Conservation (phyloP, 2,888 invertebrate genomes). For the Notodonta ziczac region DNA sequence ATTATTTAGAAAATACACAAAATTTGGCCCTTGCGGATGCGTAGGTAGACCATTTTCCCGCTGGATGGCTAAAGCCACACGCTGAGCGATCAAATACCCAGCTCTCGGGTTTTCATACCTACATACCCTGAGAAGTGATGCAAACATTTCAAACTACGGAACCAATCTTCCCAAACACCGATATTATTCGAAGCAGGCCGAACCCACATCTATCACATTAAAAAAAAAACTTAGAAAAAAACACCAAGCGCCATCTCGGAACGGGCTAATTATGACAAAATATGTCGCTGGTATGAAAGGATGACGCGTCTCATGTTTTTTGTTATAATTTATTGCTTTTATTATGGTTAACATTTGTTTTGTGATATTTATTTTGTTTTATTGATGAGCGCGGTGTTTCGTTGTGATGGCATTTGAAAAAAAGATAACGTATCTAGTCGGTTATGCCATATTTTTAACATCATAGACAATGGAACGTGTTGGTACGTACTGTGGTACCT, state of each 20-base stretch:
- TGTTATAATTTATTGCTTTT: conserved; percentile 10
- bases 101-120: no score
- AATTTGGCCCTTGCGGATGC: no score
- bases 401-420: neutral
- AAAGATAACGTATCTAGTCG: no score
- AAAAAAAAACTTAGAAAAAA: conserved; percentile 3
- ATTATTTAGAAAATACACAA: no score
- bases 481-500: no score
- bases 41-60: no score
- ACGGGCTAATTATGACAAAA: conserved; percentile 8
- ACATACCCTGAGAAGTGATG: no score
- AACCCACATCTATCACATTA: neutral
- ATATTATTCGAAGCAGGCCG: neutral
- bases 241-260: conserved; percentile 2
- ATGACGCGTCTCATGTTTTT: conserved; percentile 2
- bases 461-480: no score
- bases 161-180: neutral
- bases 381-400: neutral
- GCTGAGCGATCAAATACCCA: no score
- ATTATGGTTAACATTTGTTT: conserved; percentile 9
- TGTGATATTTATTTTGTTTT: conserved; percentile 1
- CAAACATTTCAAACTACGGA: neutral
- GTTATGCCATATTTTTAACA: no score
- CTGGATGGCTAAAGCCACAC: no score
- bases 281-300: conserved; percentile 6